Evolutionary conservation across 1,140 invertebrate genomes (phyloP).

Genomic region (Aphidius gifuensis): DNA sequence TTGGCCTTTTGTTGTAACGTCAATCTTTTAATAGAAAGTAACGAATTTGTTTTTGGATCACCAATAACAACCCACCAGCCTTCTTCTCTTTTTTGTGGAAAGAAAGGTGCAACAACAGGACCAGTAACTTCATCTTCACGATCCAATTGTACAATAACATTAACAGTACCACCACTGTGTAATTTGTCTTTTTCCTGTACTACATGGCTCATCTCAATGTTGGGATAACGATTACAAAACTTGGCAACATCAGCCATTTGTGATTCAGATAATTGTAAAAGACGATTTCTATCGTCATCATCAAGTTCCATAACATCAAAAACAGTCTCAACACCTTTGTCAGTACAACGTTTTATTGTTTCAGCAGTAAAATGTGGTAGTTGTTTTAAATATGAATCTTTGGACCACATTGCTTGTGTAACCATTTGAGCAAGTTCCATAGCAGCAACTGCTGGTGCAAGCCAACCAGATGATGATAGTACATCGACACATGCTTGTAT

Average conservation of each 20-base stretch:
- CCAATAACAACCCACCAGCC: constrained; percentile 99
- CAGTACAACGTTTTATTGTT: constrained; percentile 86
- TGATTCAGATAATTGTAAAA: constrained; percentile 78
- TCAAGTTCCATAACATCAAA: constrained; percentile 99
- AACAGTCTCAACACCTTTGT: constrained; percentile 91
- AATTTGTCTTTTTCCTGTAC: constrained; percentile 80
- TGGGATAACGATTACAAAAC: constrained; percentile 98
- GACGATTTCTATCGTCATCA: constrained; percentile 83
- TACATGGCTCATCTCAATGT: constrained; percentile 95
- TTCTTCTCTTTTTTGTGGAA: constrained; percentile 97
- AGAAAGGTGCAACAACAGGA: constrained; percentile 96
- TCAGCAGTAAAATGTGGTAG: constrained; percentile 92
- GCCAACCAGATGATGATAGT: constrained; percentile 95
- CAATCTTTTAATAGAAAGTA: constrained; percentile 94
- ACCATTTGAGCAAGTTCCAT: constrained; percentile 99
- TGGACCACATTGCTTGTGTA: constrained; percentile 99
- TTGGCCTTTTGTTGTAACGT: constrained; percentile 92
- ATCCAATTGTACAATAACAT: constrained; percentile 89
- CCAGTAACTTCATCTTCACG: constrained; percentile 95
- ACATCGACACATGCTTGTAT: constrained; percentile 99
- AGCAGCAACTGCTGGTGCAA: constrained; percentile 94
- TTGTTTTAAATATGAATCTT: constrained; percentile 96
- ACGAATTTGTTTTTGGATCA: constrained; percentile 88
- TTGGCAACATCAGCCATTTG: constrained; percentile 97
- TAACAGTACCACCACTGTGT: constrained; percentile 76